A percentile compares a stretch with the other conserved stretches of the same genome.
Evolutionary conservation across 1,140 invertebrate genomes (phyloP).

Genomic region (Pararge aegeria): DNA sequence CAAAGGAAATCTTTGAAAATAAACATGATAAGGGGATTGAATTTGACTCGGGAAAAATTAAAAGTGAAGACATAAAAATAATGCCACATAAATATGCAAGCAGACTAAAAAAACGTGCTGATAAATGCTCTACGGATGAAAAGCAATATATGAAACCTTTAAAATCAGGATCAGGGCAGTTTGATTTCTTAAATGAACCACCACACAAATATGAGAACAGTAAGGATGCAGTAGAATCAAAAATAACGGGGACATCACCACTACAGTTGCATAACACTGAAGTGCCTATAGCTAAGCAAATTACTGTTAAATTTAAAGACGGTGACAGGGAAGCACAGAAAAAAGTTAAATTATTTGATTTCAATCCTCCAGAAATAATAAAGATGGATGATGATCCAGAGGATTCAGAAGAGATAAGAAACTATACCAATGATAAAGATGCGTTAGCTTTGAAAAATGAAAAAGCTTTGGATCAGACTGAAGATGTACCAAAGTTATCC

Average conservation of each 20-base stretch:
- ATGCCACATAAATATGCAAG: conserved; percentile 23
- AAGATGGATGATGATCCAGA: too few relatives aligned
- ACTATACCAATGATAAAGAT: too few relatives aligned
- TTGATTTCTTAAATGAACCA: conserved; percentile 26
- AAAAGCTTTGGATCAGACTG: too few relatives aligned
- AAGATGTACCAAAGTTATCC: too few relatives aligned
- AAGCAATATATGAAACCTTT: conserved; percentile 30
- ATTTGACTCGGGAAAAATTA: neutral
- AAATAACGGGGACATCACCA: conserved; percentile 21
- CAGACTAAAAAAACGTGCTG: conserved; percentile 30
- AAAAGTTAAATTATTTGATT: too few relatives aligned
- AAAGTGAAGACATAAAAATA: conserved; percentile 15
- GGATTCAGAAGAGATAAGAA: too few relatives aligned
- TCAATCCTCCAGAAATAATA: too few relatives aligned
- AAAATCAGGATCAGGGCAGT: conserved; percentile 31
- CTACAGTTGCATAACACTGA: conserved; percentile 21
- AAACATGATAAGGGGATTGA: conserved; percentile 12
- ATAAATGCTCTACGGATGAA: conserved; percentile 21
- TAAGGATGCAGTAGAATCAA: neutral
- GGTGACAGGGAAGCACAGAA: neutral
- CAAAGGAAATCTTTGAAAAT: conserved; percentile 21
- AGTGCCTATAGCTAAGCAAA: conserved; percentile 8
- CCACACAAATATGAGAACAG: conserved; percentile 19
- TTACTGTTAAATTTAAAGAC: conserved; percentile 17
- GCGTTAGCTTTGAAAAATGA: too few relatives aligned